A percentile compares a stretch with the other conserved stretches of the same genome.
Conservation (phyloP, 1,140 invertebrate genomes). For the Littorina saxatilis region DNA sequence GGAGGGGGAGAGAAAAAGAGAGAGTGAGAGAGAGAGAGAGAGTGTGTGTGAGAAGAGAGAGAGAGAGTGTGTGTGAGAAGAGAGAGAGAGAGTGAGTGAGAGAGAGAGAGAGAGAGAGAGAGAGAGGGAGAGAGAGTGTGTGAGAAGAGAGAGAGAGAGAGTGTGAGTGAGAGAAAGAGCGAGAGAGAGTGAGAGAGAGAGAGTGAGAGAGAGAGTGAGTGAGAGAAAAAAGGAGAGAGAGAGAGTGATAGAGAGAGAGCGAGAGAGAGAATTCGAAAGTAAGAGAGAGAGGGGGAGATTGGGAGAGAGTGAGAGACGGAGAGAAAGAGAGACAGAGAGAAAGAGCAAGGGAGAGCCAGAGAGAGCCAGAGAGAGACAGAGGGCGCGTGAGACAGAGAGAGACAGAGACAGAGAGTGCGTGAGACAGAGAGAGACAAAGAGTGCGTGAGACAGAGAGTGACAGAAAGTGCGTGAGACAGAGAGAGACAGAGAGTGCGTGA, state of each 20-base stretch:
- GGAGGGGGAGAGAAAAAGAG: too few relatives aligned
- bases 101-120: conserved; percentile 1
- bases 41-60: too few relatives aligned
- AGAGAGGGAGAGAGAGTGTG: conserved; percentile 12
- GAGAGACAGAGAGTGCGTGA: not conserved
- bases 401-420: not conserved
- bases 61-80: too few relatives aligned
- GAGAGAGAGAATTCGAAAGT: too few relatives aligned
- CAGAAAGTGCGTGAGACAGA: not conserved
- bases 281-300: too few relatives aligned
- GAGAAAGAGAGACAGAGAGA: not conserved
- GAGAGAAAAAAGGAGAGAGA: not conserved
- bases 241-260: not conserved
- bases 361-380: not conserved
- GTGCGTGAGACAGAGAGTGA: not conserved
- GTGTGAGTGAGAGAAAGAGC: not conserved
- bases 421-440: not conserved
- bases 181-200: not conserved
- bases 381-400: not conserved
- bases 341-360: not conserved
- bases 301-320: not conserved
- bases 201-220: not conserved
- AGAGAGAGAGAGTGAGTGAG: conserved; percentile 1
- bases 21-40: too few relatives aligned
- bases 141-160: not conserved